These are phyloP conservation scores for Rotaria socialis DNA, from an alignment of 2,888 invertebrate species.

Conservation along the genomic window DNA sequence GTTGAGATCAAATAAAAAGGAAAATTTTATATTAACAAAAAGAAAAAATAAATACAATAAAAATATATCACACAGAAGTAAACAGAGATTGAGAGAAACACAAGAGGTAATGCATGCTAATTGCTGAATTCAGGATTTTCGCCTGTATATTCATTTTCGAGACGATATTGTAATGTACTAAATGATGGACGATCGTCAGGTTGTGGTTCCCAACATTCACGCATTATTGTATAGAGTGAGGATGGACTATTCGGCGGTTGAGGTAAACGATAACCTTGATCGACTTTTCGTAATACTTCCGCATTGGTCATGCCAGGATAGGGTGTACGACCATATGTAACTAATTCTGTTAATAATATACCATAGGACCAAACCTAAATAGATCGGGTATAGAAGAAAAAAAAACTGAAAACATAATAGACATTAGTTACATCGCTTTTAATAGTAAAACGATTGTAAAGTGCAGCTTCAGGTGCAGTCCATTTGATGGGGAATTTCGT, in stretches of 20 bases:
- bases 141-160: constrained; percentile 37
- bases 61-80: not conserved
- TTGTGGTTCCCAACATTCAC: constrained; percentile 38
- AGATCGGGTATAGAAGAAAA: not conserved
- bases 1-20: not conserved
- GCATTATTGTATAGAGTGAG: constrained; percentile 44
- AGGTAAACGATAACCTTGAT: constrained; percentile 38
- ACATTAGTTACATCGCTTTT: constrained; percentile 78
- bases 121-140: constrained; percentile 17
- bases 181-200: constrained; percentile 46
- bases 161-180: constrained; percentile 33
- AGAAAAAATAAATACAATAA: not conserved
- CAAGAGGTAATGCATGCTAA: not conserved
- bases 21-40: not conserved
- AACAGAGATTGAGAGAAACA: not conserved
- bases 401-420: too few relatives aligned
- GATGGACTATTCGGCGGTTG: constrained; percentile 39
- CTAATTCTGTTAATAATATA: constrained; percentile 91
- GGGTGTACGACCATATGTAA: constrained; percentile 95
- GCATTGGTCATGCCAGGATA: constrained; percentile 63
- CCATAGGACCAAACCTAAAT: constrained; percentile 99
- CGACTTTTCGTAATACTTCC: constrained; percentile 41
- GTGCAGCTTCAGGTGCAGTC: constrained; percentile 99
- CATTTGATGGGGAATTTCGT: constrained; percentile 97
- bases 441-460: constrained; percentile 97